Percentiles rank a stretch among this genome's conserved stretches.
These are phyloP conservation scores for Ctenosaura bakeri DNA, from an alignment of 2,797 vertebrate genomes.

Conservation along the genomic window DNA sequence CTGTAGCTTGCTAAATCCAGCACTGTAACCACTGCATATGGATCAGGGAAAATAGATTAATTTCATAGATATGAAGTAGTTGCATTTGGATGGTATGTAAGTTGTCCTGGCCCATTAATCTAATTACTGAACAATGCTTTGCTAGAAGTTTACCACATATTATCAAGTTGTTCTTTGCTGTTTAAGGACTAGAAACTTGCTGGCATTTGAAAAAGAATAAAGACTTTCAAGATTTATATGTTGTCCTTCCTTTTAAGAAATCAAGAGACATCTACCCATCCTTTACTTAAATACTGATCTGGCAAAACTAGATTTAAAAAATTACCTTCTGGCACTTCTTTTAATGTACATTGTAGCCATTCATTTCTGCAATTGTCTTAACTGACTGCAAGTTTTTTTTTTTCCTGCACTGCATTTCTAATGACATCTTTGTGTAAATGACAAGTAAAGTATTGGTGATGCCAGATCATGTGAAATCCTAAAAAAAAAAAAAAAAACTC, in stretches of 20 bases:
- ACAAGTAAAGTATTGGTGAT: not conserved
- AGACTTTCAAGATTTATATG: not conserved
- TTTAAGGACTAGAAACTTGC: not conserved
- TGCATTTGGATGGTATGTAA: too few species aligned
- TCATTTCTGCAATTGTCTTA: not conserved
- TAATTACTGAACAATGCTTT: not conserved
- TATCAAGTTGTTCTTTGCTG: not conserved
- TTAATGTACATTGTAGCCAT: not conserved
- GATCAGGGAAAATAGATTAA: too few species aligned
- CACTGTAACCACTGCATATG: too few species aligned
- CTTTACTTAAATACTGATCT: not conserved
- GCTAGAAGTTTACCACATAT: not conserved
- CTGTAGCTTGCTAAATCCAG: too few species aligned
- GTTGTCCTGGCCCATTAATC: too few species aligned
- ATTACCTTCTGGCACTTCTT: not conserved
- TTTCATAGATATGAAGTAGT: too few species aligned
- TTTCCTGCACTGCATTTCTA: not conserved
- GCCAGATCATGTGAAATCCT: not conserved
- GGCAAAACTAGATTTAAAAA: not conserved
- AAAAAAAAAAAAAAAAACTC: too few species aligned
- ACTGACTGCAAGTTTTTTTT: not conserved
- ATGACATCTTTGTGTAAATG: not conserved
- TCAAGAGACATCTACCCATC: not conserved
- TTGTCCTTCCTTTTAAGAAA: not conserved
- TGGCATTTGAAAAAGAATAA: not conserved